A percentile compares a stretch with the other conserved stretches of the same genome.
Evolutionary conservation across 1,140 invertebrate species (phyloP).

Genomic region (Aphis gossypii): DNA sequence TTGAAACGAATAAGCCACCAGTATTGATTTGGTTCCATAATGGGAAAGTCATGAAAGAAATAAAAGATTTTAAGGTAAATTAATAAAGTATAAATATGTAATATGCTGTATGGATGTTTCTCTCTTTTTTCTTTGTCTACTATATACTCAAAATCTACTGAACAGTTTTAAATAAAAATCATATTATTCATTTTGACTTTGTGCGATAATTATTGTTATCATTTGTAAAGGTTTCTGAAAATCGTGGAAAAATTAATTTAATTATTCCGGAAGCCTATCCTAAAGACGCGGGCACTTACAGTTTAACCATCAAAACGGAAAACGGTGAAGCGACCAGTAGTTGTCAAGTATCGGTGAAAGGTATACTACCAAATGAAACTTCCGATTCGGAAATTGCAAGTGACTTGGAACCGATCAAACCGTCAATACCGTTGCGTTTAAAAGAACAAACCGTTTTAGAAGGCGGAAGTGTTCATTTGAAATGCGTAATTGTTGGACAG

Average conservation of each 20-base stretch:
- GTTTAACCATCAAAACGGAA: conserved; percentile 71
- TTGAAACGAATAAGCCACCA: conserved; percentile 70
- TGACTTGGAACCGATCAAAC: conserved; percentile 76
- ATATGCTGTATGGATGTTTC: no score
- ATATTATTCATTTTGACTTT: no score
- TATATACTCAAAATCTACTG: no score
- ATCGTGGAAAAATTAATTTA: conserved; percentile 69
- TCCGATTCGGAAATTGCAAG: conserved; percentile 76
- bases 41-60: conserved; percentile 70
- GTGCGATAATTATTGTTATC: background rate
- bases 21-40: conserved; percentile 73
- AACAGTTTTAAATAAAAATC: no score
- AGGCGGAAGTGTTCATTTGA: conserved; percentile 75
- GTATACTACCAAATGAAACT: conserved; percentile 74
- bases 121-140: no score
- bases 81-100: no score
- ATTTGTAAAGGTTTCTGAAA: conserved; percentile 46
- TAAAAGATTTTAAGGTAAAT: conserved; percentile 66
- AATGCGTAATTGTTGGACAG: conserved; percentile 83
- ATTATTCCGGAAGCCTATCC: conserved; percentile 74
- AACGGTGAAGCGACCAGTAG: conserved; percentile 71
- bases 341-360: conserved; percentile 76
- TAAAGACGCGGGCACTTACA: conserved; percentile 76
- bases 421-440: conserved; percentile 76
- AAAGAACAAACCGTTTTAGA: conserved; percentile 75